Base-by-base conservation (phyloP, 92 coral and sea anemone genomes). In the Anthopleura xanthogrammica region DNA sequence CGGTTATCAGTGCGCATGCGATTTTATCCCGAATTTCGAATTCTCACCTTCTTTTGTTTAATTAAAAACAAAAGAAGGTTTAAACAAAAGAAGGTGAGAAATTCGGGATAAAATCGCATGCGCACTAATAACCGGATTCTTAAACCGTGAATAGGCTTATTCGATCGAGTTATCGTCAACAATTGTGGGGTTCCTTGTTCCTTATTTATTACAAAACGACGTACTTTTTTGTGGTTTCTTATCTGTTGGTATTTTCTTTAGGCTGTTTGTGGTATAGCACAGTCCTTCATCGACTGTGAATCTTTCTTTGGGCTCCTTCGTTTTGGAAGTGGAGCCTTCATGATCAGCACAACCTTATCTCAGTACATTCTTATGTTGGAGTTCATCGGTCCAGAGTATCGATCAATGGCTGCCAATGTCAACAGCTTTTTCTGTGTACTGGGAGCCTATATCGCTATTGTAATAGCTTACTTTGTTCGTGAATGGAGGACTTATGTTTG, bases 351-450 rank as follows among this genome's bases (percentile, higher is more conserved):
- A 12, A 66, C 77, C 10, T 50, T 80, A 42, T 41, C 83, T 14
- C 83, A 80, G 40, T 80, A 41, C 52, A 80, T 80, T 23, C 76
- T 80, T 5, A 80, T 66, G 83, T 41, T 80, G 83, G 83, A 80
- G 58, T 52, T 80, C 62, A 42, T 80, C 20, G 83, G 83, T 19
- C 76, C 83, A 57, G 76, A 43, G 8, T 80, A 64, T 43, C 83
- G 83, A 23, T 42, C 83, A 64, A 66, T 73, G 72, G 52, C 72
- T 58, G 83, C 77, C 12, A 80, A 62, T 5, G 76, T 20, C 1
- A 62, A 80, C 22, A 58, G 58, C 57, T 65, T 80, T 20, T 80
- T 23, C 42, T 80, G 83, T 65, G 2, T 19, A 40, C 0, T 41
- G 4, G 83, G 76, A 12, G 16, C 76, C 48, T 41, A 5, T 8